Conservation (phyloP, 2,888 invertebrate genomes). For the Mythimna impura region DNA sequence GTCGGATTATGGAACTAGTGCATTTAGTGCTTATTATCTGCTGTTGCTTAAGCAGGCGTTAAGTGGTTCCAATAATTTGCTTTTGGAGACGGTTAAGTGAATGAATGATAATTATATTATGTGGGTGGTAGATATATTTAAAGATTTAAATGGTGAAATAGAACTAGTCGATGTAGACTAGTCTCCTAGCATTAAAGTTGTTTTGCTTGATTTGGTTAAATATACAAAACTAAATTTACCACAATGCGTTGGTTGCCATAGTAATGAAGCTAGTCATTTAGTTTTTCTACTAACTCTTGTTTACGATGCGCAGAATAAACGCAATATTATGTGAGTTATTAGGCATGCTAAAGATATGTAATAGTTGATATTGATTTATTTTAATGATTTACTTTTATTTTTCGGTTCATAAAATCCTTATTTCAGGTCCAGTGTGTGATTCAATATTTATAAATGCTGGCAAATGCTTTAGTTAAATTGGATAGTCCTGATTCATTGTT, state of each 20-base stretch:
- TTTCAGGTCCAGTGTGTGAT: neutral
- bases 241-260: neutral
- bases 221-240: neutral
- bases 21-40: constrained; percentile 58
- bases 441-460: neutral
- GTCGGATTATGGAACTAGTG: constrained; percentile 61
- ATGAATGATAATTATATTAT: neutral
- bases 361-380: neutral
- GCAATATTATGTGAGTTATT: neutral
- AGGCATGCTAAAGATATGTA: neutral
- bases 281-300: neutral
- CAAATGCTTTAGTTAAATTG: neutral
- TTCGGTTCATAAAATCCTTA: too few relatives aligned
- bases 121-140: neutral
- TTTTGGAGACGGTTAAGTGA: constrained; percentile 8
- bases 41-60: constrained; percentile 52
- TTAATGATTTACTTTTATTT: neutral
- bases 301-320: neutral
- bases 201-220: constrained; percentile 1
- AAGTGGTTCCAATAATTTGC: constrained; percentile 46
- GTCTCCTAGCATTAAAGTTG: neutral
- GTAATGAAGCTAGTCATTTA: neutral
- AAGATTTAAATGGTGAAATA: neutral
- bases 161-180: neutral
- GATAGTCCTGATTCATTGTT: neutral